A percentile compares a stretch with the other conserved stretches of the same genome.
phyloP scores from a whole-genome alignment of 2,888 invertebrate genomes.

The Invenusta paracnida region DNA sequence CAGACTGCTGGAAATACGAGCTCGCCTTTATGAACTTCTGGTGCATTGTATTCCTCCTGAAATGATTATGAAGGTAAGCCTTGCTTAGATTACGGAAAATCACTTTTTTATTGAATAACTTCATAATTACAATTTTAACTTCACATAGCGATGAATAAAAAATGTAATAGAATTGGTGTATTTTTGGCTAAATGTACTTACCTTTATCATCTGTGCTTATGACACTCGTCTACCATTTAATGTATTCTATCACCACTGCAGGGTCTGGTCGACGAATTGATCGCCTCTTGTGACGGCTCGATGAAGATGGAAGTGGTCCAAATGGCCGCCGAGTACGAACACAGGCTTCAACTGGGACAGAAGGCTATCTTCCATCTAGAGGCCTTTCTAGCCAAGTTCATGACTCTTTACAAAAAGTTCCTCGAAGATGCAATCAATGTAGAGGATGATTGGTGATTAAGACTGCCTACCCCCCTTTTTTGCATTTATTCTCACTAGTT shows the following conservation, averaged over 20 bases:
- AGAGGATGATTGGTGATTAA: slow-evolving; percentile 24
- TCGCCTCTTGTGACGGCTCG: slow-evolving; percentile 81
- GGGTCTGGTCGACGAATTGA: slow-evolving; percentile 75
- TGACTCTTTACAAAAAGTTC: slow-evolving; percentile 85
- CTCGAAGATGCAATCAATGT: slow-evolving; percentile 66
- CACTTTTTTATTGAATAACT: no score
- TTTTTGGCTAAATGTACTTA: no score
- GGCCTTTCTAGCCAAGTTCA: slow-evolving; percentile 91
- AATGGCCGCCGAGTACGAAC: slow-evolving; percentile 83
- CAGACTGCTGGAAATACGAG: slow-evolving; percentile 76
- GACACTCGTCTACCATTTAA: no score
- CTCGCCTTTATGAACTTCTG: slow-evolving; percentile 82
- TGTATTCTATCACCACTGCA: no score
- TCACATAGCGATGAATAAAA: no score
- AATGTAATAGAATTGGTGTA: no score
- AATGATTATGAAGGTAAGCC: slow-evolving; percentile 74
- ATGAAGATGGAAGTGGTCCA: slow-evolving; percentile 79
- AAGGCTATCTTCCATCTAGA: slow-evolving; percentile 94
- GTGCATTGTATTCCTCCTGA: slow-evolving; percentile 85
- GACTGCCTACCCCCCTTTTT: no score
- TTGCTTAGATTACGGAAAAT: no score
- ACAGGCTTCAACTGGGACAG: slow-evolving; percentile 81
- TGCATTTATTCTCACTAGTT: no score
- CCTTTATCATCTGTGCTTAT: no score
- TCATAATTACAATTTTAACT: no score